phyloP scores from a whole-genome alignment of 2,113 vertebrate genomes.

The Anseranas semipalmata region DNA sequence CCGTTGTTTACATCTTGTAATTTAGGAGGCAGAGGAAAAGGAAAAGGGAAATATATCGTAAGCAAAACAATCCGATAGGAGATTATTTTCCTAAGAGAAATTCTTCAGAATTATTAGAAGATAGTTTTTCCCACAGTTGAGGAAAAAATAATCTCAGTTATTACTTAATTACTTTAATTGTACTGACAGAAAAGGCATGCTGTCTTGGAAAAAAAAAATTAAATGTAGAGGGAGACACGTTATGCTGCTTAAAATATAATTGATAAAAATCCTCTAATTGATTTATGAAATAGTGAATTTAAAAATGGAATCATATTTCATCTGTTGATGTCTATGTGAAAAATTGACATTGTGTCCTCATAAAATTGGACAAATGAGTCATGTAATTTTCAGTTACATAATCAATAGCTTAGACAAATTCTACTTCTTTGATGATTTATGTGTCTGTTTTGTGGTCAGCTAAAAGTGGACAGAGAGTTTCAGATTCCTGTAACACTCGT shows the following conservation, averaged over 20 bases:
- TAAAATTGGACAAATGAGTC: conserved; percentile 92
- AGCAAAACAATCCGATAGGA: not conserved
- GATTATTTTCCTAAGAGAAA: not conserved
- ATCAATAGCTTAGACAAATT: conserved; percentile 94
- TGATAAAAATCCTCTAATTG: conserved; percentile 74
- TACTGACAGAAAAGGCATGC: not conserved
- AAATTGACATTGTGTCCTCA: conserved; percentile 83
- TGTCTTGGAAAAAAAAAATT: not conserved
- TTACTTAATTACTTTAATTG: conserved; percentile 8
- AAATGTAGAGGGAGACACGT: not conserved
- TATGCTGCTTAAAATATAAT: conserved; percentile 59
- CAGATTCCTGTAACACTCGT: conserved; percentile 20
- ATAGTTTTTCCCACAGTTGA: not conserved
- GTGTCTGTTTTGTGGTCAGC: conserved; percentile 73
- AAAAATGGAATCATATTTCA: conserved; percentile 78
- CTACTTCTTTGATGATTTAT: conserved; percentile 92
- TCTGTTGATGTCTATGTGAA: conserved; percentile 71
- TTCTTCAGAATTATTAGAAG: not conserved
- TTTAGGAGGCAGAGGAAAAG: not conserved
- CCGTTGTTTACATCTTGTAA: not conserved
- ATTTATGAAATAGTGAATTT: conserved; percentile 70
- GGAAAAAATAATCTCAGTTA: not conserved
- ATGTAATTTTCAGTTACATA: conserved; percentile 94
- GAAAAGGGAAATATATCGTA: not conserved
- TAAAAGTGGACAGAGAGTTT: conserved; percentile 73